Evolutionary conservation across 2,888 invertebrate genomes (phyloP), one percentile per base, ranked within the genome.

Genomic region (Branchinecta sandiegonensis): DNA sequence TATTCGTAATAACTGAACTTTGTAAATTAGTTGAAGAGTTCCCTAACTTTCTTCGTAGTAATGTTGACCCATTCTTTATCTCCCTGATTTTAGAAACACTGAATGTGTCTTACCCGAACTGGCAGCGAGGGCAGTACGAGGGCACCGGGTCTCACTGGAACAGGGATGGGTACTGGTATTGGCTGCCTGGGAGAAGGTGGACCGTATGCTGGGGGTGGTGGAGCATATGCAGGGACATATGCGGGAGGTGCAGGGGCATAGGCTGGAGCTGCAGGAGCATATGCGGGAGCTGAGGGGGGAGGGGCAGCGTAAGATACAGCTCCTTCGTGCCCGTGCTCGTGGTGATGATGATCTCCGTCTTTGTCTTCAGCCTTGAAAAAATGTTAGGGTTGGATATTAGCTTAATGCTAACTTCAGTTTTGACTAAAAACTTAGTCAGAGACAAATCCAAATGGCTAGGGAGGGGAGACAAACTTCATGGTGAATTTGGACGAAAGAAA

Each of bases 131-230:
- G 69, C 56, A 69, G 46, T n/a, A 69, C 69, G 50, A 71, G 68
- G 47, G 70, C 69, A 14, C 68, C 68, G 12, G 71, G 71, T 46
- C 69, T 66, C 13, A 71, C 71, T 9, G 71, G 70, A 46, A 71
- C 70, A 9, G 71, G 70, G 46, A 71, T 65, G 17, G 71, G 71
- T 46, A 71, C 71, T 7, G 71, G 71, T 67, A 71, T 71, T 48
- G 63, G 71, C 23, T 65, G 47, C 8, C 47, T 12, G 9, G 56
- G 9, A 12, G 69, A 8, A 23, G 68, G 46, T 5, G 67, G 46
- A n/a, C 9, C 66, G 14, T 65, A 47, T 13, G 10, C 47, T 50
- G 46, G 70, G 23, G 64, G 63, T 13, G 68, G 48, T 6, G 48
- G 68, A 14, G 70, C 69, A 14, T 47, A 47, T 12, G 47, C 64